Evolutionary conservation across 2,888 invertebrate genomes (phyloP), one percentile per base, ranked within the genome.

Genomic region (Dryococelus australis): DNA sequence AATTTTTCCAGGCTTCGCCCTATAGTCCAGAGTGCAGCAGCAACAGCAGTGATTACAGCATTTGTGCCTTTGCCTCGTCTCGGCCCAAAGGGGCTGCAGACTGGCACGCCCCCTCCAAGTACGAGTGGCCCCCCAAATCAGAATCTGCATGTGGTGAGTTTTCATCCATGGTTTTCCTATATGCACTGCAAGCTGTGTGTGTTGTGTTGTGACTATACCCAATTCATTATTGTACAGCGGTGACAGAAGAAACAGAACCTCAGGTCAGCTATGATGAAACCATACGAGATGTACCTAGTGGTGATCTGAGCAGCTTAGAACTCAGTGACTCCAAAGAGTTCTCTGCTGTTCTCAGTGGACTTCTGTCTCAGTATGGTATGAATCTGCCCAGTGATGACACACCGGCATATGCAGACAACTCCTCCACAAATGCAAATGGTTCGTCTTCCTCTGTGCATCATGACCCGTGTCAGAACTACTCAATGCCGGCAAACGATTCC

Each of bases 1-100:
- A 80, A 20, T 81, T 81, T 26, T 87, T 90, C 24, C 91, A 94
- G 94, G 93, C 93, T 92, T 93, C 94, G 84, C 94, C 94, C 1
- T 94, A 94, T 92, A 94, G 94, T 88, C 94, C 94, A 0, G 94
- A 94, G 90, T 94, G 94, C 92, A 94, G 93, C 89, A 94, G 93
- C 9, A 94, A 94, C 92, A 94, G 94, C 90, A 94, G 94, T 91
- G 94, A 91, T 85, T 89, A 88, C 81, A 87, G 86, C 83, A 88
- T 83, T 53, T 89, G 88, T 87, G 85, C 89, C 35, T 85, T 87
- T 78, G 78, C 88, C 51, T 43, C 85, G 43, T 43, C 85, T 79
- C 89, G 86, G 27, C 84, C 80, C 53, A 88, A 89, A 53, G 86
- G 83, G 16, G 87, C 88, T n/a, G 53, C 89, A 26, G 87, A 87